Conservation (phyloP, 2,888 invertebrate genomes). For the Teleogryllus oceanicus region DNA sequence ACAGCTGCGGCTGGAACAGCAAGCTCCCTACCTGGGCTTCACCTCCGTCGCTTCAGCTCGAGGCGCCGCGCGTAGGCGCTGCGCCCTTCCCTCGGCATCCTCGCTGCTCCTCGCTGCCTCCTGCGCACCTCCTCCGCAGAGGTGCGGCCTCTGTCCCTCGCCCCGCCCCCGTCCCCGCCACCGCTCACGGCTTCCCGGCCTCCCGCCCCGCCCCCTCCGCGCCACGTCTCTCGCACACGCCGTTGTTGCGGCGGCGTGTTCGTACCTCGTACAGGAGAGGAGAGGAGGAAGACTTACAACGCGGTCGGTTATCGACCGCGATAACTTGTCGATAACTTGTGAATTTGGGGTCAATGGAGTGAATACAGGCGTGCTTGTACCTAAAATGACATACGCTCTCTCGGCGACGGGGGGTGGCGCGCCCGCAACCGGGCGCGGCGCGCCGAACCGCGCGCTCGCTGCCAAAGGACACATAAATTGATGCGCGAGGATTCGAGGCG, state of each 20-base stretch:
- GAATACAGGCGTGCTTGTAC: slow-evolving; percentile 18
- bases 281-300: neutral
- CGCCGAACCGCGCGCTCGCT: neutral
- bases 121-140: no score
- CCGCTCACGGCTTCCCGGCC: no score
- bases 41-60: no score
- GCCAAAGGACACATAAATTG: slow-evolving; percentile 18
- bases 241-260: neutral
- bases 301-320: slow-evolving; percentile 9
- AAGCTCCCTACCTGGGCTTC: no score
- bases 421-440: neutral
- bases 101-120: no score
- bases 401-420: neutral
- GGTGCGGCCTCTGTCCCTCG: no score
- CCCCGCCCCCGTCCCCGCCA: neutral
- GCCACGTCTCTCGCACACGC: neutral
- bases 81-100: no score
- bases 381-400: slow-evolving; percentile 9
- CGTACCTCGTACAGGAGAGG: slow-evolving; percentile 4
- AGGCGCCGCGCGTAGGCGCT: no score
- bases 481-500: neutral
- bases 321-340: slow-evolving; percentile 18
- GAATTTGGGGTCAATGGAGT: slow-evolving; percentile 18
- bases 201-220: neutral
- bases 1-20: no score